Evolutionary conservation across 2,113 vertebrate species (phyloP).

Genomic region (Laticauda laticaudata): DNA sequence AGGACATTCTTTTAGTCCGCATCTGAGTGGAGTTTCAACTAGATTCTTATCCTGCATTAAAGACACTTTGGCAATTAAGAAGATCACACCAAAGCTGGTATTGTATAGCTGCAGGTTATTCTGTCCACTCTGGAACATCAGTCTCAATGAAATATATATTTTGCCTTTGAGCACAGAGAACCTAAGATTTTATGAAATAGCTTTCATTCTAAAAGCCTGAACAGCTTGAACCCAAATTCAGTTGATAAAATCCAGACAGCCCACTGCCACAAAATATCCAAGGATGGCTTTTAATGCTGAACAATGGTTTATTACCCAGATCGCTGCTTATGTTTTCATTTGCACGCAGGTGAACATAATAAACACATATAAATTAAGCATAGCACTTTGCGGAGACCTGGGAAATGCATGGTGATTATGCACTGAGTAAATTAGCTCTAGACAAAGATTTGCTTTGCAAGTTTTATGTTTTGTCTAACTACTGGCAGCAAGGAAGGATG

Average conservation of each 20-base stretch:
- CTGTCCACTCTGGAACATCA: slow-evolving; percentile 1
- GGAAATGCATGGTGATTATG: neutral
- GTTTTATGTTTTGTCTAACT: neutral
- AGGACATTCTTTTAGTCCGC: neutral
- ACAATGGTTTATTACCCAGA: neutral
- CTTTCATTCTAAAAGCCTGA: neutral
- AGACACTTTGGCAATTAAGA: neutral
- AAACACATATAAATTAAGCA: neutral
- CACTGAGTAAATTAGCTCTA: neutral
- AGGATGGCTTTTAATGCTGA: neutral
- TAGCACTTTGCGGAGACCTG: neutral
- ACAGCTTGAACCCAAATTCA: neutral
- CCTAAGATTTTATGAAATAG: neutral
- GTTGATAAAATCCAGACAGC: neutral
- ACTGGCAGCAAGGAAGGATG: neutral
- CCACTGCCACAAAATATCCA: neutral
- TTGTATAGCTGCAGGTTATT: neutral
- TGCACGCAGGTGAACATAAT: neutral
- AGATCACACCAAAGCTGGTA: neutral
- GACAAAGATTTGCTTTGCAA: neutral
- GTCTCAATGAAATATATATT: neutral
- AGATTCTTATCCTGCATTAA: neutral
- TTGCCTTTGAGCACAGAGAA: neutral
- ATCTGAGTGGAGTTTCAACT: neutral
- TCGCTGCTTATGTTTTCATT: neutral